Evolutionary conservation across 1,140 invertebrate species (phyloP), one percentile per base, ranked within the genome.

Genomic region (Drosophila busckii): DNA sequence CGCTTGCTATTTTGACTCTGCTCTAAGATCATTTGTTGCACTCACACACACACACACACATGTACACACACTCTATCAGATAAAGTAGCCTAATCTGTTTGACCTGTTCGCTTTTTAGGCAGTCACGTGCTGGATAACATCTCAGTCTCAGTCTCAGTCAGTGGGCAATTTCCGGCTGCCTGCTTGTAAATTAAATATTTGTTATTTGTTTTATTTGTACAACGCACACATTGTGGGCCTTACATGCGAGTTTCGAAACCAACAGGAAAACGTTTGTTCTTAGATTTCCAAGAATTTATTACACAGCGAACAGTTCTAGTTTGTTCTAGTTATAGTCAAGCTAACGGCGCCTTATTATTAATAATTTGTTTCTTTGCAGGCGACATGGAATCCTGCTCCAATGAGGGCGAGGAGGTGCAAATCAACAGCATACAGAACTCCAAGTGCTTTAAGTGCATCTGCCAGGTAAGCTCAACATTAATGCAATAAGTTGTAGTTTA

Each of bases 61-160:
- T n/a, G 2, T 10, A 46, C 31, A 20, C 5, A 22, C 29, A 53
- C 46, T 61, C n/a, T n/a, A n/a, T n/a, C n/a, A n/a, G 42, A 71
- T 71, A 50, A 62, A 69, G 53, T 45, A 59, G 64, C 48, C 70
- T 75, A 75, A 73, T 75, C 70, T 64, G 32, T 55, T 53, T 75
- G 70, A 73, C 70, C 70, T 59, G 68, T 28, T 28, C 31, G 31
- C 31, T 19, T 45, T 37, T 40, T 65, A 28, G 48, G 23, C 65
- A 35, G 75, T 80, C 75, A 80, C 71, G 73, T 80, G 75, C 63
- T 80, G 71, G 71, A 78, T 78, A 78, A 71, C 58, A 78, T 78
- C 73, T 73, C 73, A 53, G 71, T 80, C 71, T 62, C 68, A 73
- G 68, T 78, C 73, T 73, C 73, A 53, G 71, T 80, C 71, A 66